These are phyloP conservation scores for Melanophora roralis DNA, from an alignment of 2,888 invertebrate species.

Conservation along the genomic window DNA sequence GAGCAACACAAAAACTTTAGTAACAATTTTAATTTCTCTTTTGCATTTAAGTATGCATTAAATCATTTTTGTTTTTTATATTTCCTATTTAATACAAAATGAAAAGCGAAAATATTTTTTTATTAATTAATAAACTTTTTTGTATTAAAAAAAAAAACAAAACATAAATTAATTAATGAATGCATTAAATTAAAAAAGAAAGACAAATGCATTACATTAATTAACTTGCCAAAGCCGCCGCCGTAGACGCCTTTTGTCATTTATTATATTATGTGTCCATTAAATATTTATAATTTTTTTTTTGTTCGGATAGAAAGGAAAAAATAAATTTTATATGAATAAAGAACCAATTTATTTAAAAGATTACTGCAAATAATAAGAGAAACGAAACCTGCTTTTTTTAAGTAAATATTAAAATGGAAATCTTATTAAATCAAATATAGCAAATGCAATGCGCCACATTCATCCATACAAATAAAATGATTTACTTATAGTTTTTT, in stretches of 20 bases:
- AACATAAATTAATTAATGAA: slow-evolving; percentile 11
- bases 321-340: slow-evolving; percentile 26
- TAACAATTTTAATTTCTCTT: slow-evolving; percentile 13
- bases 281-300: slow-evolving; percentile 24
- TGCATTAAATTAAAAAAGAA: slow-evolving; percentile 31
- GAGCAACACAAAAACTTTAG: slow-evolving; percentile 59
- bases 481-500: not conserved
- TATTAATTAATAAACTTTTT: not conserved
- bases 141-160: too few species aligned
- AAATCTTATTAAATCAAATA: slow-evolving; percentile 45
- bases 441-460: slow-evolving; percentile 64
- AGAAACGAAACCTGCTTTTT: slow-evolving; percentile 9
- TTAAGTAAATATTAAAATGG: slow-evolving; percentile 32
- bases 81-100: slow-evolving; percentile 12
- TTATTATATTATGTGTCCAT: slow-evolving; percentile 38
- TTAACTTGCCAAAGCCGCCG: slow-evolving; percentile 58
- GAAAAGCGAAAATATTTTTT: slow-evolving; percentile 31
- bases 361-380: not conserved
- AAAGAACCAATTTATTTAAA: slow-evolving; percentile 13
- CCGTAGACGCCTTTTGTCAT: slow-evolving; percentile 50
- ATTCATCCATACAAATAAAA: slow-evolving; percentile 67
- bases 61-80: slow-evolving; percentile 47
- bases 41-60: slow-evolving; percentile 58
- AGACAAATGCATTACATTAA: slow-evolving; percentile 44
- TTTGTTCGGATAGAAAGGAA: slow-evolving; percentile 38